phyloP scores from a whole-genome alignment of 2,888 invertebrate species.

The Syrista parreyssii region DNA sequence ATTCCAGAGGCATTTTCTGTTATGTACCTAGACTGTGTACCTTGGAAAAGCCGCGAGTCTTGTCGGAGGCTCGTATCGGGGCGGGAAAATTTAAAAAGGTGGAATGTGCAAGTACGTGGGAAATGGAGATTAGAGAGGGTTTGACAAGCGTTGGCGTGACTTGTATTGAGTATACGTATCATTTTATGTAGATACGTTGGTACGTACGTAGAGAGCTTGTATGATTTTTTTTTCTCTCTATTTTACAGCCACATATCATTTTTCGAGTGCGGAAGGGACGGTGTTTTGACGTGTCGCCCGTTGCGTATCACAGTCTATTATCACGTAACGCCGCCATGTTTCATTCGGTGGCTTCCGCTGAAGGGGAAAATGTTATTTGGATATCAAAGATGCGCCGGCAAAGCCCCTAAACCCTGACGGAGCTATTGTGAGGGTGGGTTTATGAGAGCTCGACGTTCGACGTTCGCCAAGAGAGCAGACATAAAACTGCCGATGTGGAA shows the following conservation, averaged over 20 bases:
- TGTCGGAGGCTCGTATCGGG: neutral
- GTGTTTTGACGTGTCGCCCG: conserved; percentile 5
- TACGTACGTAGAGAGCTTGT: neutral
- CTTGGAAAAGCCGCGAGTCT: neutral
- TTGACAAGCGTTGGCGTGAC: neutral
- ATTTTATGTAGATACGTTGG: neutral
- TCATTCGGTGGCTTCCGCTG: conserved; percentile 23
- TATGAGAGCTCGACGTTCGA: conserved; percentile 29
- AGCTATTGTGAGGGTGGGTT: conserved; percentile 39
- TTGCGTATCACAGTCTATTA: conserved; percentile 21
- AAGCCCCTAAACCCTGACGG: conserved; percentile 33
- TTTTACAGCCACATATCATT: conserved; percentile 3
- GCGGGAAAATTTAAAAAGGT: neutral
- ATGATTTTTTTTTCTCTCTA: neutral
- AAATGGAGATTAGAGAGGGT: neutral
- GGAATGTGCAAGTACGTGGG: neutral
- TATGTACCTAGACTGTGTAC: neutral
- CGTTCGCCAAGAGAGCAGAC: conserved; percentile 15
- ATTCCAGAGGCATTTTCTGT: neutral
- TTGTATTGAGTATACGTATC: neutral
- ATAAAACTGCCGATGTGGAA: conserved; percentile 18
- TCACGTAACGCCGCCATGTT: conserved; percentile 24
- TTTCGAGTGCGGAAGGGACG: conserved; percentile 14
- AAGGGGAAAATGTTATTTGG: conserved; percentile 50
- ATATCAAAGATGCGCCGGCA: conserved; percentile 47